Evolutionary conservation across 2,797 vertebrate genomes (phyloP), one percentile per base, ranked within the genome.

Genomic region (Coluber constrictor): DNA sequence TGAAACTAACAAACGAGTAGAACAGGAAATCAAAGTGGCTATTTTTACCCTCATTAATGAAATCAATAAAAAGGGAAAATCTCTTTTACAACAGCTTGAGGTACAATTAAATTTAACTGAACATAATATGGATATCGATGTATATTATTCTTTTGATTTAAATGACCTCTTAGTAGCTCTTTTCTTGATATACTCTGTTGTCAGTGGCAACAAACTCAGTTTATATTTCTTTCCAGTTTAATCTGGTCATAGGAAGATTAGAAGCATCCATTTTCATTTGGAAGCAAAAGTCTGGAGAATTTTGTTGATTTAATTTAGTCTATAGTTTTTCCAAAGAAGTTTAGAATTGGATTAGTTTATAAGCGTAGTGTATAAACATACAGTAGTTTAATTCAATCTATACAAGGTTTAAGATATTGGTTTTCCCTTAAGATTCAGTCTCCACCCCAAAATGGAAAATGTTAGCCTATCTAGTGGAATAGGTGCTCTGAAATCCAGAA

Each of bases 61-160:
- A 97, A 99, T 99, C 97, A 99, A 99, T 98, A 99, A 99, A 97
- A 99, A 99, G 97, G 99, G 99, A 93, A 99, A 99, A 97, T 98
- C 98, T 96, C 98, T 99, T 88, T 97, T 99, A 83, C 99, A 99
- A 97, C 99, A 99, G 97, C 97, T 99, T 94, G 99, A 99, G 99
- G 99, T 99, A 98, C 95, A 97, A 92, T 96, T 95, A 92, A 96
- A 94, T 95, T 91, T 61, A 93, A 90, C 93, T 90, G 60, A 37
- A 83, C 16, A 29, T 94, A 29, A 54, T 55, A 43, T 88, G 88
- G 15, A 29, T 47, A 15, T 92, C 57, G 4, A 9, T 32, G 79
- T n/a, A 55, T 59, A 29, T 56, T 37, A 4, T 56, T 86, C 6
- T 54, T 90, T 8, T 56, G n/a, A 20, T 87, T 74, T 89, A 54